Conservation (phyloP, 1,140 invertebrate species). For the Ceratina japonica region DNA sequence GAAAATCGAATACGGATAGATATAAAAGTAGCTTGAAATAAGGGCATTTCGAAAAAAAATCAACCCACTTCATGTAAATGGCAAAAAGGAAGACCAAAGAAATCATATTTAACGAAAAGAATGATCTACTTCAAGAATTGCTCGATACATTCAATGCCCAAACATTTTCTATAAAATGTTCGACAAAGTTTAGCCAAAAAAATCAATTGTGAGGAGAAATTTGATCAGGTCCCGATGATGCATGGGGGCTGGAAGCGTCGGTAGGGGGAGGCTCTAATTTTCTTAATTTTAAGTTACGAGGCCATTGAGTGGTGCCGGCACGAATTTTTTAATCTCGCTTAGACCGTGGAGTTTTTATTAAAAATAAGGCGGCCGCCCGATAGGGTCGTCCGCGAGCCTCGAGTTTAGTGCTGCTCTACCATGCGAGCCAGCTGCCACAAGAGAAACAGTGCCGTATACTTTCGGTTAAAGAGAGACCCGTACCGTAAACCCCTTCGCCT, state of each 20-base stretch:
- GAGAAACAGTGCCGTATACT: constrained; percentile 61
- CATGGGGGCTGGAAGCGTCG: background rate
- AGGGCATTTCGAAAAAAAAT: too few species aligned
- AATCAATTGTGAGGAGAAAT: background rate
- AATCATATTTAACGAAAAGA: too few species aligned
- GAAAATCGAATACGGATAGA: too few species aligned
- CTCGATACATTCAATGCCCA: too few species aligned
- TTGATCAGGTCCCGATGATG: constrained; percentile 4
- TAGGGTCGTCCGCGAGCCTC: constrained; percentile 51
- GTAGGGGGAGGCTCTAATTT: constrained; percentile 60
- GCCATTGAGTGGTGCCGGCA: constrained; percentile 55
- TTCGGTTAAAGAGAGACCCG: constrained; percentile 11
- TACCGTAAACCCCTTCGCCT: constrained; percentile 14
- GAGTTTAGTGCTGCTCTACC: constrained; percentile 63
- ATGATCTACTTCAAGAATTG: too few species aligned
- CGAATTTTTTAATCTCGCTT: constrained; percentile 68
- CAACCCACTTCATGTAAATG: too few species aligned
- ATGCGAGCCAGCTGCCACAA: constrained; percentile 68
- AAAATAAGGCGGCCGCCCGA: constrained; percentile 64
- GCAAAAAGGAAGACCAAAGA: too few species aligned
- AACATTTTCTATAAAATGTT: too few species aligned
- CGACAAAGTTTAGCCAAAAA: background rate
- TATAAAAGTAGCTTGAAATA: too few species aligned
- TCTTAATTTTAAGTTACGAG: constrained; percentile 72
- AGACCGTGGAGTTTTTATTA: constrained; percentile 65